Evolutionary conservation across 2,888 invertebrate species (phyloP), one percentile per base, ranked within the genome.

Genomic region (Drosophila subquinaria): DNA sequence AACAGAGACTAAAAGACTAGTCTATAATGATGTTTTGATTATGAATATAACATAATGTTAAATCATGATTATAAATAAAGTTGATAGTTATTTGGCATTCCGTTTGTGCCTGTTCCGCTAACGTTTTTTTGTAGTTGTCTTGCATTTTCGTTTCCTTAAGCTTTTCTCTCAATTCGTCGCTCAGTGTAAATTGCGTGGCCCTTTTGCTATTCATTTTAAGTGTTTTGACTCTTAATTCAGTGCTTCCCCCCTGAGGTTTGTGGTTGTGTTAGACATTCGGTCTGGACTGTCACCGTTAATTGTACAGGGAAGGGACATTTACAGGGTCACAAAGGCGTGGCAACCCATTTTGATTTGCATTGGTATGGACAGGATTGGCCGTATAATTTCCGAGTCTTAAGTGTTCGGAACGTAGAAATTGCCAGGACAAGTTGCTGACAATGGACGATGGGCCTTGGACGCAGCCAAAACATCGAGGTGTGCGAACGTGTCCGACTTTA

Each of bases 401-500:
- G 40, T 38, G 45, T 36, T 33, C 36, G 11, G 57, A 20, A 9
- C 13, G 8, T 50, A 23, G 17, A 51, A 51, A 36, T 36, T 36
- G 36, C 23, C 9, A n/a, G 69, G 59, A 55, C 59, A 59, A 27
- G 10, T 38, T 35, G 20, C 35, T 36, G 51, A 35, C 50, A 35
- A 35, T 35, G 35, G 33, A 13, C 50, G 36, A 15, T 20, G 20
- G 48, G 30, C 66, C 66, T 55, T 72, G 73, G 36, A 53, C 57
- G 52, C 48, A 60, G 8, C 17, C 35, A 20, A 20, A 5, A 51
- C 20, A 51, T 20, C 4, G 20, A 51, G 74, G 57, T 73, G 47
- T 74, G 43, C 79, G 75, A 68, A 63, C 62, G 75, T 75, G 79
- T 79, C 76, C 73, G 73, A 83, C 67, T 87, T 87, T 82, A 89